Evolutionary conservation across 2,797 vertebrate genomes (phyloP), one percentile per base, ranked within the genome.

Genomic region (Acanthopagrus latus): DNA sequence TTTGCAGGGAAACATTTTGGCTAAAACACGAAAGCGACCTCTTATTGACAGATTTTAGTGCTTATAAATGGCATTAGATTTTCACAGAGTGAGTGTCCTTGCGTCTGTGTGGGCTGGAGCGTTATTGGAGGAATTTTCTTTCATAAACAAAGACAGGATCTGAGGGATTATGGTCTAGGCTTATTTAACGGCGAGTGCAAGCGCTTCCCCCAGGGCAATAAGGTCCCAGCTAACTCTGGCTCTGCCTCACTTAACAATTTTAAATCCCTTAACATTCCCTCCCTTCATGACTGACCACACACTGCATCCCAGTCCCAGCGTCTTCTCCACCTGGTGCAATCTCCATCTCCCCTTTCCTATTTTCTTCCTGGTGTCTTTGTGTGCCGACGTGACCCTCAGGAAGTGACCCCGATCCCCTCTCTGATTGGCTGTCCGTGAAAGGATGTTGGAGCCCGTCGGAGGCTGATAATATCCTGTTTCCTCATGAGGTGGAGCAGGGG

Each of bases 61-160:
- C 69, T 84, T 76, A 58, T 65, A 75, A 78, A 80, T 70, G 68
- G 46, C 48, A 68, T 71, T 64, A 47, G 67, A 74, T 77, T 47
- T 89, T 76, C 77, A 75, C 56, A 75, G 81, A 76, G 72, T 63
- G 74, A 60, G 85, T 76, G 86, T 90, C 84, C 82, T 70, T 83
- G 88, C 67, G 85, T 90, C 85, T 92, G 92, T 93, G 93, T 93
- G 93, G 93, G 90, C 89, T 65, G 67, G 69, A 80, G 76, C 74
- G 83, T 87, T 93, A 73, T 92, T 89, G 86, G 85, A 91, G 83
- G 90, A 94, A 92, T 93, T 90, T 84, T 90, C 89, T 78, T 91
- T 82, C 72, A 79, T 86, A 94, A 95, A 94, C 92, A 94, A 91
- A 90, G 88, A 91, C 91, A 92, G 93, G 92, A 94, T 94, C 89